A percentile compares a stretch with the other conserved stretches of the same genome.
Evolutionary conservation across 2,888 invertebrate genomes (phyloP).

Genomic region (Leptinotarsa juncta): DNA sequence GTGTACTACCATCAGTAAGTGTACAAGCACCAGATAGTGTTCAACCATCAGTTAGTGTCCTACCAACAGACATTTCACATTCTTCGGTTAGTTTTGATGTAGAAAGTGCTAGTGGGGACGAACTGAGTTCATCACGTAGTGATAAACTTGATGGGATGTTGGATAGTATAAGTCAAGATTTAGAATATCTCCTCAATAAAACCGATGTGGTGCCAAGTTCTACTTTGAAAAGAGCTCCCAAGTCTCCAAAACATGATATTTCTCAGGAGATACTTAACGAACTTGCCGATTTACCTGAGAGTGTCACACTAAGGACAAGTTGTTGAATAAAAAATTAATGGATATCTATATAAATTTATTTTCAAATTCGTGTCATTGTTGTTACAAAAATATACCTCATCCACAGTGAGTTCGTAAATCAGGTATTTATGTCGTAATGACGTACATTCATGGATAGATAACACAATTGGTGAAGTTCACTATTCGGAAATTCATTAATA

Average conservation of each 20-base stretch:
- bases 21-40: background rate
- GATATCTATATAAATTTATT: background rate
- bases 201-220: slow-evolving; percentile 50
- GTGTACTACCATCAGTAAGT: slow-evolving; percentile 57
- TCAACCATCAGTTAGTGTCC: background rate
- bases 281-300: slow-evolving; percentile 43
- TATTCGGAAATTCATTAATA: background rate
- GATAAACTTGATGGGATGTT: slow-evolving; percentile 74
- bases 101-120: background rate
- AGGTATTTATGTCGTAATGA: background rate
- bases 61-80: background rate
- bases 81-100: background rate
- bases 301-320: slow-evolving; percentile 51
- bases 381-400: background rate
- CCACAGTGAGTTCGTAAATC: background rate
- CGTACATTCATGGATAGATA: background rate
- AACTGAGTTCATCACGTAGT: background rate
- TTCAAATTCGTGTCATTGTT: background rate
- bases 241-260: slow-evolving; percentile 57
- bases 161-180: slow-evolving; percentile 83
- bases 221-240: slow-evolving; percentile 53
- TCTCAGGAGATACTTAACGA: slow-evolving; percentile 53
- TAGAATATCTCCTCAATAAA: slow-evolving; percentile 84
- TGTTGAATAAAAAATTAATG: slow-evolving; percentile 38
- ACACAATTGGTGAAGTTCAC: background rate